These are phyloP conservation scores for Smittia aterrima DNA, from an alignment of 2,888 invertebrate species.

Conservation along the genomic window DNA sequence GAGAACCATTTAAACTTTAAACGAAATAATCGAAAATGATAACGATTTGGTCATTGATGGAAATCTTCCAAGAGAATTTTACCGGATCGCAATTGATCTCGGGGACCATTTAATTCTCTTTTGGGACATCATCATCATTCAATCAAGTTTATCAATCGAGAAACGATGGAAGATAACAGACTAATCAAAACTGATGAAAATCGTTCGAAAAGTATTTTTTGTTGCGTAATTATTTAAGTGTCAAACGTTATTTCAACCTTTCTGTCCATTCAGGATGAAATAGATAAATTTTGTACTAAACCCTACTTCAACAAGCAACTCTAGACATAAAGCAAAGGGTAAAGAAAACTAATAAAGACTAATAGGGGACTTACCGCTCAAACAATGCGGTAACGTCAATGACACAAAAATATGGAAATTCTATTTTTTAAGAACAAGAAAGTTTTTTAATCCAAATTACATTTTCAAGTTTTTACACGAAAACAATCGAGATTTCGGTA, in stretches of 20 bases:
- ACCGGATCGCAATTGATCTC: neutral
- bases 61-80: constrained; percentile 15
- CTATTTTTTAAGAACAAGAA: neutral
- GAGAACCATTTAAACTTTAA: constrained; percentile 75
- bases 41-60: neutral
- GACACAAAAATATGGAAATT: neutral
- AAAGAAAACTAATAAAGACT: constrained; percentile 16
- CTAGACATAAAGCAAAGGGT: neutral
- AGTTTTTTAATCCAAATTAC: neutral
- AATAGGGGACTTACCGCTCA: constrained; percentile 4
- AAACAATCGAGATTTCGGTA: neutral
- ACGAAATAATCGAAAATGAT: constrained; percentile 43
- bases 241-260: neutral
- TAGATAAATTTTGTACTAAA: neutral
- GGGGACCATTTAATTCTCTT: constrained; percentile 36
- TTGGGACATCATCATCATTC: constrained; percentile 5
- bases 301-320: neutral
- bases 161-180: neutral
- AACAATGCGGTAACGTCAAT: neutral
- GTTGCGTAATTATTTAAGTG: constrained; percentile 37
- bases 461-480: neutral
- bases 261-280: neutral
- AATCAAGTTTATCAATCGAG: neutral
- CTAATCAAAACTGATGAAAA: neutral
- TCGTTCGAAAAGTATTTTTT: constrained; percentile 23